phyloP scores from a whole-genome alignment of 2,113 vertebrate genomes.

The Coptodon rendalli region DNA sequence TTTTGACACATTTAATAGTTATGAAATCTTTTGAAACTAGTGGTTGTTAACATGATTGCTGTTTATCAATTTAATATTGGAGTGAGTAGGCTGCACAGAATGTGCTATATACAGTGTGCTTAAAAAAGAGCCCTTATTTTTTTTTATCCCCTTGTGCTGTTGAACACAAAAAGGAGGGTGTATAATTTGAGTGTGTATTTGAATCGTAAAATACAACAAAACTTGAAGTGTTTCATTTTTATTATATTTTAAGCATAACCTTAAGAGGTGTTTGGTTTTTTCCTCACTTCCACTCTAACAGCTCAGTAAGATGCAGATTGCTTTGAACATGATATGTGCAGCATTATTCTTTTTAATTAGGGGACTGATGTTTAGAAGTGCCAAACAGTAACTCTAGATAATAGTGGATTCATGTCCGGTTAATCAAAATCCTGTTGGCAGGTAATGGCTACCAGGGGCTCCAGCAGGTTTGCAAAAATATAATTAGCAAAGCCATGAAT shows the following conservation, averaged over 20 bases:
- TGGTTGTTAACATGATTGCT: neutral
- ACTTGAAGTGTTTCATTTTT: neutral
- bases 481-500: constrained; percentile 69
- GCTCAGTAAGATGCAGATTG: constrained; percentile 32
- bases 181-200: neutral
- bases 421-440: constrained; percentile 69
- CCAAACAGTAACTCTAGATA: constrained; percentile 57
- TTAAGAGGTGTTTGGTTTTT: constrained; percentile 19
- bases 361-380: constrained; percentile 54
- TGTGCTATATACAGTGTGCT: neutral
- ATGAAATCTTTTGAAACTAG: neutral
- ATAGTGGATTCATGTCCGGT: constrained; percentile 64
- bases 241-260: neutral
- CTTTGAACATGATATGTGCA: constrained; percentile 34
- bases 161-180: neutral
- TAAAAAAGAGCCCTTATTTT: neutral
- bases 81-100: neutral
- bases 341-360: constrained; percentile 68
- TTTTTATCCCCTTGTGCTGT: neutral
- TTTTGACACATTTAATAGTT: neutral
- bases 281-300: neutral
- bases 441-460: constrained; percentile 65
- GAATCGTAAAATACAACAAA: neutral
- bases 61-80: neutral
- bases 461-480: constrained; percentile 61